Evolutionary conservation across 2,797 vertebrate species (phyloP), one percentile per base, ranked within the genome.

Genomic region (Myotis daubentonii): DNA sequence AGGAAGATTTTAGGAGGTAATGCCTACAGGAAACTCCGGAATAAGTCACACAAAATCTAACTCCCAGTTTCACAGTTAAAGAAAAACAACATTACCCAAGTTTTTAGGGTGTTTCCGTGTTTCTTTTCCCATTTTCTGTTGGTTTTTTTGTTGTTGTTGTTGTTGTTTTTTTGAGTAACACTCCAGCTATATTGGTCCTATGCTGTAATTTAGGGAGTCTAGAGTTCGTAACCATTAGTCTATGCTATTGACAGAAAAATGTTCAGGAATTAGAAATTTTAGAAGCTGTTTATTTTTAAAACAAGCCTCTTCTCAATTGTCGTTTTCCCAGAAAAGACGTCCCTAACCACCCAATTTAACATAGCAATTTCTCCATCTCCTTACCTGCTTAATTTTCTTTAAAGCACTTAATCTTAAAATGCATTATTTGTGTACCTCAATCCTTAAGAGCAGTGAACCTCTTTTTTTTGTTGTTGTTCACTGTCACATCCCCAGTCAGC

Each of bases 381-480:
- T 82, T 91, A 75, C 30, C 38, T 60, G 72, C 87, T 84, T 90
- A 41, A 49, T 92, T 89, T 95, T 91, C 70, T 72, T 49, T 89
- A 93, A 95, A 83, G 38, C 11, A 80, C 60, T 84, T 87, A 30
- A 53, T 95, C 22, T 75, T 57, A 79, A 75, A 91, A 49, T 38
- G 57, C 66, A 33, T 44, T 51, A 36, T 82, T 75, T 95, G 23
- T 75, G 91, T 89, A 71, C 3, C 5, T 19, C 41, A 62, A 33
- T 25, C 44, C 44, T 91, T 81, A 84, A 87, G 3, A 91, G 23
- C 53, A 91, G 16, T 55, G 91, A 91, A 68, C 22, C 36, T 70
- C 41, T 84, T 87, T 70, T 70, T 44, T 7, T 93, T 92, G 4
- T 60, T 30, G 57, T 60, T 91, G 28, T 91, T 91, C 57, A 79